A percentile compares a stretch with the other conserved stretches of the same genome.
Evolutionary conservation across 2,888 invertebrate genomes (phyloP).

Genomic region (Ptychoptera albimana): DNA sequence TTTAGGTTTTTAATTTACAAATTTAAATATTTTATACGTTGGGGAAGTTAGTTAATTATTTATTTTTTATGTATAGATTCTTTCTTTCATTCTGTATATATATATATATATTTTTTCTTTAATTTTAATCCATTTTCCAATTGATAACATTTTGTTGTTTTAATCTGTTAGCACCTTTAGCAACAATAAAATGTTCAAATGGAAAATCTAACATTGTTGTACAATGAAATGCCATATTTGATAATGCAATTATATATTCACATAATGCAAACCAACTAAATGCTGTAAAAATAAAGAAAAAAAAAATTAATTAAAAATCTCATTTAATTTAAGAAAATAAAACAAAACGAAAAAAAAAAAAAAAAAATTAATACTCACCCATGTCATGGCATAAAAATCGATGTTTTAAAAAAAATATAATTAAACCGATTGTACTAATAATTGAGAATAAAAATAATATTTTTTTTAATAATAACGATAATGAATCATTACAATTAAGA

Average conservation of each 20-base stretch:
- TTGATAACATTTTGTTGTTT: conserved; percentile 13
- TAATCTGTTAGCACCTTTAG: conserved; percentile 37
- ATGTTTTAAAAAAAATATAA: conserved; percentile 80
- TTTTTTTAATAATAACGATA: conserved; percentile 49
- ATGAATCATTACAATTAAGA: conserved; percentile 29
- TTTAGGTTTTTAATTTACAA: neutral
- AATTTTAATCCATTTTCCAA: conserved; percentile 13
- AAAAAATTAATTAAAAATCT: neutral
- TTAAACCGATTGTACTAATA: conserved; percentile 62
- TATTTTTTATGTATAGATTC: neutral
- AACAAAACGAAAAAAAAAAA: conserved; percentile 2
- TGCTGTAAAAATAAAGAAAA: conserved; percentile 40
- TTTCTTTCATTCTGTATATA: neutral
- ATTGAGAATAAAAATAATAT: conserved; percentile 60
- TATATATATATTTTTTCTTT: neutral
- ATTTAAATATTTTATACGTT: neutral
- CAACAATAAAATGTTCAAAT: conserved; percentile 60
- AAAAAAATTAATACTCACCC: no score
- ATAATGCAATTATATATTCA: conserved; percentile 80
- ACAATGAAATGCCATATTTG: conserved; percentile 87
- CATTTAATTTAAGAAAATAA: neutral
- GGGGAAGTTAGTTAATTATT: neutral
- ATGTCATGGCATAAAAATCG: conserved; percentile 75
- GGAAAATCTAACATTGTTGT: conserved; percentile 79
- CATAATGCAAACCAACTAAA: conserved; percentile 90